Percentiles rank a stretch among this genome's conserved stretches.
Evolutionary conservation across 1,140 invertebrate genomes (phyloP).

Genomic region (Drosophila lacertosa): DNA sequence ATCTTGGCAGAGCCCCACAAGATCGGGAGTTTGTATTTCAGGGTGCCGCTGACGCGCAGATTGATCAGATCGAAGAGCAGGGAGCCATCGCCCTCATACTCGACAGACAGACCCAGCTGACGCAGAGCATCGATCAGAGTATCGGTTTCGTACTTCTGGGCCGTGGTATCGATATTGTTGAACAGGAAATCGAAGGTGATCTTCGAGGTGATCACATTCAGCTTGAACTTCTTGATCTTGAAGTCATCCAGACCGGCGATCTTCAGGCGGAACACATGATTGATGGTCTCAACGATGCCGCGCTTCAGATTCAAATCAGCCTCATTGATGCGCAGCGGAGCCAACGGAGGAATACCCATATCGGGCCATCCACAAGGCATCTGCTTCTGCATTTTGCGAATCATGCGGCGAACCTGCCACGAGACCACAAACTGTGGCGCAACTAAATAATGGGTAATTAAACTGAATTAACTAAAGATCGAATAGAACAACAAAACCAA

Average conservation of each 20-base stretch:
- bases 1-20: constrained; percentile 81
- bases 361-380: constrained; percentile 76
- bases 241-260: constrained; percentile 75
- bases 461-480: too few species aligned
- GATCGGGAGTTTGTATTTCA: constrained; percentile 77
- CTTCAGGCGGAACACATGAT: constrained; percentile 69
- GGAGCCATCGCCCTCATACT: constrained; percentile 73
- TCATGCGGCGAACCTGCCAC: constrained; percentile 76
- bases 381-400: constrained; percentile 72
- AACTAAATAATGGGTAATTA: constrained; percentile 28
- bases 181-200: constrained; percentile 73
- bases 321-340: constrained; percentile 67
- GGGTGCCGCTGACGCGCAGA: constrained; percentile 62
- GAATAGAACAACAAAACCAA: too few species aligned
- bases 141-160: constrained; percentile 70
- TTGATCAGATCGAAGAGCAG: constrained; percentile 71
- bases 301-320: constrained; percentile 55
- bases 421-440: constrained; percentile 68
- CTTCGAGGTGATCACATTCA: constrained; percentile 71
- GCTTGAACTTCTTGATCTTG: constrained; percentile 67
- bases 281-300: constrained; percentile 75
- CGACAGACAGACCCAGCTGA: constrained; percentile 68
- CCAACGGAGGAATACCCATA: constrained; percentile 71
- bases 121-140: constrained; percentile 74
- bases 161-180: constrained; percentile 67